Evolutionary conservation across 2,797 vertebrate genomes (phyloP).

Genomic region (Gallinago solitaria): DNA sequence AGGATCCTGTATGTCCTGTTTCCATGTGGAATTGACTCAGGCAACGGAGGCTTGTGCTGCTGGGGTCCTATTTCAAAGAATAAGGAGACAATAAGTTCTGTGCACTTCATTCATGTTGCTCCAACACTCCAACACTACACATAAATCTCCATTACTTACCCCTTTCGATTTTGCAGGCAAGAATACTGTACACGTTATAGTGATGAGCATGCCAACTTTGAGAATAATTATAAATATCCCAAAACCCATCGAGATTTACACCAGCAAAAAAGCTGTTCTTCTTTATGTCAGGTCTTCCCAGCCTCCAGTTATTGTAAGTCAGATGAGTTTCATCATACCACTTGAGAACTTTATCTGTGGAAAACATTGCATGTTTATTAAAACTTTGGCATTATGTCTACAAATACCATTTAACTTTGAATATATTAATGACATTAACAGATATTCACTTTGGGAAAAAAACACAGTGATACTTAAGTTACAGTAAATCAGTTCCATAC

Average conservation of each 20-base stretch:
- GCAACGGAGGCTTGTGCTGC: slow-evolving; percentile 72
- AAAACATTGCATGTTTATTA: slow-evolving; percentile 45
- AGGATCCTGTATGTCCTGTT: slow-evolving; percentile 82
- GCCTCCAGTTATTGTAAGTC: slow-evolving; percentile 90
- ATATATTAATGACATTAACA: background rate
- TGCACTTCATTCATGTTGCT: background rate
- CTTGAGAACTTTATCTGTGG: slow-evolving; percentile 77
- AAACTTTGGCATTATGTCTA: background rate
- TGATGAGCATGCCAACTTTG: slow-evolving; percentile 56
- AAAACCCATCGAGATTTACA: slow-evolving; percentile 82
- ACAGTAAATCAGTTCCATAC: background rate
- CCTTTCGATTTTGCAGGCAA: slow-evolving; percentile 92
- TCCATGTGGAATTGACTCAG: slow-evolving; percentile 71
- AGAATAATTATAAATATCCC: slow-evolving; percentile 80
- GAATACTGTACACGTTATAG: slow-evolving; percentile 85
- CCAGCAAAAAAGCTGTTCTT: slow-evolving; percentile 83
- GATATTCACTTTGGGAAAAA: background rate
- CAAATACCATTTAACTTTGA: background rate
- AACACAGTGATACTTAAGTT: background rate
- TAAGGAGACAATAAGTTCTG: background rate
- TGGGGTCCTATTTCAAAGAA: slow-evolving; percentile 64
- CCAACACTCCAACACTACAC: background rate
- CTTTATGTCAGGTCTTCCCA: slow-evolving; percentile 81
- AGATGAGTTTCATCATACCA: slow-evolving; percentile 91
- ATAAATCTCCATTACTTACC: slow-evolving; percentile 75